Conservation (phyloP, 2,113 vertebrate genomes). For the Eulacestoma nigropectus region DNA sequence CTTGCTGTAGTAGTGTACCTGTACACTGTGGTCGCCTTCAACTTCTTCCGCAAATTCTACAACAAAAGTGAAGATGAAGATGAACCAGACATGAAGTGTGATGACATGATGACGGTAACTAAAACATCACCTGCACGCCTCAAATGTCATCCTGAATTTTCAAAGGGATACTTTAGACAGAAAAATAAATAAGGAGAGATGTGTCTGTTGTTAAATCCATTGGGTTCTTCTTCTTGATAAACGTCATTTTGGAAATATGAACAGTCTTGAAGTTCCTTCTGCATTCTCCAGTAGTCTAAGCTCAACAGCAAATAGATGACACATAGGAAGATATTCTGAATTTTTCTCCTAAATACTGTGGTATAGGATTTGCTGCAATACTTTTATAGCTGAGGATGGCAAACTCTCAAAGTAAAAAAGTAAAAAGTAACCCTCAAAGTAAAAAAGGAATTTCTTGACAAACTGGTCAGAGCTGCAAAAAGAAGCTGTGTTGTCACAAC, state of each 20-base stretch:
- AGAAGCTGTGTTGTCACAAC: neutral
- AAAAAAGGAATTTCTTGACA: neutral
- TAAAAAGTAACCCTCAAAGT: neutral
- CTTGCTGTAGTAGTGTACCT: conserved; percentile 96
- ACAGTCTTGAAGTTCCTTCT: neutral
- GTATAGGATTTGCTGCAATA: neutral
- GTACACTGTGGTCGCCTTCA: conserved; percentile 97
- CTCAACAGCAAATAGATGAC: neutral
- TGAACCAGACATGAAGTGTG: conserved; percentile 97
- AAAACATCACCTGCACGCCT: neutral
- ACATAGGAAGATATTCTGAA: neutral
- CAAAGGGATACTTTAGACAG: neutral
- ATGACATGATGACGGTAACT: conserved; percentile 98
- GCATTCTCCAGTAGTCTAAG: neutral
- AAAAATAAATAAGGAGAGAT: neutral
- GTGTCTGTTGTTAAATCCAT: neutral
- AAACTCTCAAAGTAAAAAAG: neutral
- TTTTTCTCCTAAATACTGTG: neutral
- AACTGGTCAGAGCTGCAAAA: neutral
- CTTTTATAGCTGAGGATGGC: neutral
- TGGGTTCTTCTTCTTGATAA: neutral
- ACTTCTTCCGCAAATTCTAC: conserved; percentile 99
- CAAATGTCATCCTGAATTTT: neutral
- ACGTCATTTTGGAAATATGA: neutral
- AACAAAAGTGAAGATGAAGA: conserved; percentile 96